These are phyloP conservation scores for Saturnia pavonia DNA, from an alignment of 2,888 invertebrate genomes.

Conservation along the genomic window DNA sequence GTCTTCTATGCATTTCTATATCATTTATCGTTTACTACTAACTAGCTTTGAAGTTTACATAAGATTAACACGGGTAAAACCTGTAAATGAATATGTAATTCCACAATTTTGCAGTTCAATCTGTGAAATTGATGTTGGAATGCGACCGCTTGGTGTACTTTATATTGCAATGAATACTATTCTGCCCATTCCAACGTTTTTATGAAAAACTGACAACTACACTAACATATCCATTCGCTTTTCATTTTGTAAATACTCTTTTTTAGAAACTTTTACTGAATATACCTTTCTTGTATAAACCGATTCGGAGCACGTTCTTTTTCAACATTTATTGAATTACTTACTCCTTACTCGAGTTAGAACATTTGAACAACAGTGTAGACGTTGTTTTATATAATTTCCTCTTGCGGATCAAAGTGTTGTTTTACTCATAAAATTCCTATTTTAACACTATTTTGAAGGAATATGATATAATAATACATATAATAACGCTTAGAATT, in stretches of 20 bases:
- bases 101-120: neutral
- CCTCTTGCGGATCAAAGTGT: neutral
- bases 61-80: neutral
- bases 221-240: neutral
- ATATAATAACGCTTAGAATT: too few relatives aligned
- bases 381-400: constrained; percentile 10
- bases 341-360: constrained; percentile 4
- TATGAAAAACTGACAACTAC: neutral
- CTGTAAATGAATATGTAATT: neutral
- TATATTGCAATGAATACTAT: neutral
- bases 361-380: constrained; percentile 9
- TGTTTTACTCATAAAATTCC: neutral
- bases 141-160: neutral
- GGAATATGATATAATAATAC: too few relatives aligned
- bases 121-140: neutral
- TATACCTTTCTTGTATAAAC: neutral
- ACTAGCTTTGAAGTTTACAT: neutral
- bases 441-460: neutral
- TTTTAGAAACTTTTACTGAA: constrained; percentile 4
- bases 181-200: neutral
- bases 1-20: too few relatives aligned
- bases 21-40: too few relatives aligned
- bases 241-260: constrained; percentile 6
- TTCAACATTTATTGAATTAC: constrained; percentile 13
- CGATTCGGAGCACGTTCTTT: constrained; percentile 9